Percentiles rank a stretch among this genome's conserved stretches.
phyloP scores from a whole-genome alignment of 1,140 invertebrate genomes.

The Drosophila pachea region DNA sequence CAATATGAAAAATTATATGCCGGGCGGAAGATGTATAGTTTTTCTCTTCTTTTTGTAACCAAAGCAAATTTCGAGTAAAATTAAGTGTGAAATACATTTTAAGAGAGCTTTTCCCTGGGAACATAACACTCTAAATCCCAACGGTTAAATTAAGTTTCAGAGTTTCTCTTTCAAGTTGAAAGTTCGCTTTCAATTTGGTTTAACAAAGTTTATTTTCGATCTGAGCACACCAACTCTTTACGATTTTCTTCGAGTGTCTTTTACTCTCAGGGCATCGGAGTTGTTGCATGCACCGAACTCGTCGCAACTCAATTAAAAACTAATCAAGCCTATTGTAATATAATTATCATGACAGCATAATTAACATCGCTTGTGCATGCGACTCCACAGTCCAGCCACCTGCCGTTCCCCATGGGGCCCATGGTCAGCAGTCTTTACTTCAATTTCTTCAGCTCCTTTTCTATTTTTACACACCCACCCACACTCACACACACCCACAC shows the following conservation, averaged over 20 bases:
- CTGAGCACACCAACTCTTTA: not conserved
- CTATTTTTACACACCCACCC: not conserved
- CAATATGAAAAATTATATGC: too few relatives aligned
- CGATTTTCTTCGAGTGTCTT: not conserved
- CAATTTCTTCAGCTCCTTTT: slow-evolving; percentile 12
- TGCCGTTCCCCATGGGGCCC: not conserved
- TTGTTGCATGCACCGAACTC: slow-evolving; percentile 46
- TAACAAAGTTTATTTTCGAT: not conserved
- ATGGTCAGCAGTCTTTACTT: slow-evolving; percentile 13
- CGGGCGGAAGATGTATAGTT: too few relatives aligned
- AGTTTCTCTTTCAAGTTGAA: not conserved
- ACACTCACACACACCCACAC: not conserved
- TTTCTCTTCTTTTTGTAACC: too few relatives aligned
- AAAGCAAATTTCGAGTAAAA: not conserved
- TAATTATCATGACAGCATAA: slow-evolving; percentile 74
- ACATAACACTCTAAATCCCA: not conserved
- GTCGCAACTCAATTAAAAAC: slow-evolving; percentile 74
- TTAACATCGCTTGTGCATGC: slow-evolving; percentile 59
- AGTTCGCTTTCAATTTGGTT: not conserved
- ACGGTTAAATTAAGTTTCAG: not conserved
- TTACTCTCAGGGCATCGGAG: slow-evolving; percentile 30
- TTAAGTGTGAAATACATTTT: not conserved
- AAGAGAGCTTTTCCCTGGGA: too few relatives aligned
- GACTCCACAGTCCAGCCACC: not conserved
- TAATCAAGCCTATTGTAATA: slow-evolving; percentile 77